Conservation (phyloP, 2,888 invertebrate genomes). For the Creontiades dilutus region DNA sequence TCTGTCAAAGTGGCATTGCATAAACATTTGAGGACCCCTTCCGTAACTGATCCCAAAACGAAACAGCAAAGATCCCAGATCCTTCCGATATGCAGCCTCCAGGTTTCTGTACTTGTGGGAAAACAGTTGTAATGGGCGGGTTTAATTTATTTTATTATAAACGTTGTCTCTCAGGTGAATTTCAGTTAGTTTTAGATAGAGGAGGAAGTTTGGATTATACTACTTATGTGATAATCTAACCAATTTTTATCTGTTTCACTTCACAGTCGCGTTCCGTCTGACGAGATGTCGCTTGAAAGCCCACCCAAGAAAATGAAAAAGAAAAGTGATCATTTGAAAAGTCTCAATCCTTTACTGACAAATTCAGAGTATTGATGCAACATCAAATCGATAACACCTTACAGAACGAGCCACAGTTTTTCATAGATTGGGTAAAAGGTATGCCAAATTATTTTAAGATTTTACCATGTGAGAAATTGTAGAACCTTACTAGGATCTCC, state of each 20-base stretch:
- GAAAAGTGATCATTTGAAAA: neutral
- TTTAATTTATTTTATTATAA: no score
- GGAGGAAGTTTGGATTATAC: neutral
- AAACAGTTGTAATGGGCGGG: neutral
- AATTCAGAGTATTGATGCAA: neutral
- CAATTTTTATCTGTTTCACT: neutral
- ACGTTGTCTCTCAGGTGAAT: neutral
- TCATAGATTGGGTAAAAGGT: no score
- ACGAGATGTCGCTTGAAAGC: neutral
- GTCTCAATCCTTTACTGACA: neutral
- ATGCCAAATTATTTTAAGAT: no score
- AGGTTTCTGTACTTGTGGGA: neutral
- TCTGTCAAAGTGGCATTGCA: no score
- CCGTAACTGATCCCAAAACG: no score
- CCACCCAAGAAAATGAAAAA: neutral
- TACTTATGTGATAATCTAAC: neutral
- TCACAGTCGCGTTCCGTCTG: neutral
- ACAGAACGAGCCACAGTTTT: no score
- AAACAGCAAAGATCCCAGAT: no score
- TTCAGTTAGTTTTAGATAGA: neutral
- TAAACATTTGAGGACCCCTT: no score
- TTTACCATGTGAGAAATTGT: no score
- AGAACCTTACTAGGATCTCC: no score
- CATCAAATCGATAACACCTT: neutral
- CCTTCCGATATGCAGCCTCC: neutral